These are phyloP conservation scores for Melanostoma mellinum DNA, from an alignment of 2,888 invertebrate species.

Conservation along the genomic window DNA sequence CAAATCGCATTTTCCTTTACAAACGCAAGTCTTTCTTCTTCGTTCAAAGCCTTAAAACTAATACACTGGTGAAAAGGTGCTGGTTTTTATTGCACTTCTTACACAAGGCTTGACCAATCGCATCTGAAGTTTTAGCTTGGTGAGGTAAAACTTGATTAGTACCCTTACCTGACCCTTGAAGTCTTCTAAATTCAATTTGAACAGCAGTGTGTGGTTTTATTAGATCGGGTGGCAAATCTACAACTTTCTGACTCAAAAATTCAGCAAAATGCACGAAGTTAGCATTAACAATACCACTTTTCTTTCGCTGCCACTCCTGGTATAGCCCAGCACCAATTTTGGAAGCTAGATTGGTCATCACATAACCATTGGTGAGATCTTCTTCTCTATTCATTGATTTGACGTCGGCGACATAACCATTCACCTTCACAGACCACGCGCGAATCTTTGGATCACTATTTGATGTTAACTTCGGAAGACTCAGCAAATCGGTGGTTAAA, in stretches of 20 bases:
- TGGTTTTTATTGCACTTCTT: slow-evolving; percentile 1
- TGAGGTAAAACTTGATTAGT: slow-evolving; percentile 1
- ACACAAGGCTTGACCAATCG: background rate
- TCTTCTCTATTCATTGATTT: slow-evolving; percentile 28
- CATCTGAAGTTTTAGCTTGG: background rate
- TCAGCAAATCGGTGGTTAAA: slow-evolving; percentile 2
- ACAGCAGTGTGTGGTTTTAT: background rate
- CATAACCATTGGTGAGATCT: slow-evolving; percentile 16
- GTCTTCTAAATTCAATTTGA: background rate
- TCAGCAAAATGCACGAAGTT: slow-evolving; percentile 15
- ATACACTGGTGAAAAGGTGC: background rate
- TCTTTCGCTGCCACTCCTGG: slow-evolving; percentile 15
- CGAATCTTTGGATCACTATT: slow-evolving; percentile 20
- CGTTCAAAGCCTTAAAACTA: background rate
- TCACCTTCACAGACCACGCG: slow-evolving; percentile 18
- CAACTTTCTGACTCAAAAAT: slow-evolving; percentile 7
- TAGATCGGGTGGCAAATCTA: slow-evolving; percentile 20
- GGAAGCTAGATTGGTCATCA: slow-evolving; percentile 16
- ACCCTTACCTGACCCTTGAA: background rate
- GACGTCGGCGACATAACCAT: slow-evolving; percentile 29
- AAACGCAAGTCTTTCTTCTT: background rate
- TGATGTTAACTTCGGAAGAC: slow-evolving; percentile 9
- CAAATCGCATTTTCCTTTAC: slow-evolving; percentile 10
- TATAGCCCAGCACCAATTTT: slow-evolving; percentile 16
- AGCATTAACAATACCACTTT: background rate